These are phyloP conservation scores for Pseudois nayaur DNA, from an alignment of 2,113 vertebrate species.

Conservation along the genomic window DNA sequence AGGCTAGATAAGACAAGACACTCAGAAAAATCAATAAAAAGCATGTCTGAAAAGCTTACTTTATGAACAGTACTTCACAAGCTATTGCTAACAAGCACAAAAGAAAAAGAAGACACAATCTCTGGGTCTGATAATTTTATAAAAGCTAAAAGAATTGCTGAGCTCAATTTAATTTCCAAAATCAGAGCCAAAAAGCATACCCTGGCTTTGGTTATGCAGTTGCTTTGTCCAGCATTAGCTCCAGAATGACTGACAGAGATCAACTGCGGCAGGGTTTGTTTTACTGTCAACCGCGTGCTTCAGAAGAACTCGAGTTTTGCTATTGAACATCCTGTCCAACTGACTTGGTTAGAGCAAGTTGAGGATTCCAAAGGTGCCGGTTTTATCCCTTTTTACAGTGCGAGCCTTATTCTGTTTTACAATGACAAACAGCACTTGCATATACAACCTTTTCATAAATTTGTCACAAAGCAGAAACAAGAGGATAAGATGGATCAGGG, in stretches of 20 bases:
- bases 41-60: neutral
- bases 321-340: neutral
- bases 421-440: neutral
- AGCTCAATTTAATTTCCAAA: neutral
- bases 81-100: neutral
- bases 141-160: neutral
- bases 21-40: neutral
- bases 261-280: neutral
- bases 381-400: neutral
- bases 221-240: neutral
- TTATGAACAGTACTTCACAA: neutral
- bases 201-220: neutral
- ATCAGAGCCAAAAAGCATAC: neutral
- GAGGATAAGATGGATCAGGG: neutral
- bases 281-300: neutral
- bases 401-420: neutral
- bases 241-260: neutral
- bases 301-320: neutral
- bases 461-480: constrained; percentile 3
- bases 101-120: neutral
- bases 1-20: neutral
- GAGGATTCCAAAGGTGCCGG: neutral
- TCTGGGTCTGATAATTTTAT: neutral
- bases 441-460: neutral
- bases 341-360: neutral